These are phyloP conservation scores for Furnarius figulus DNA, from an alignment of 2,113 vertebrate species.

Conservation along the genomic window DNA sequence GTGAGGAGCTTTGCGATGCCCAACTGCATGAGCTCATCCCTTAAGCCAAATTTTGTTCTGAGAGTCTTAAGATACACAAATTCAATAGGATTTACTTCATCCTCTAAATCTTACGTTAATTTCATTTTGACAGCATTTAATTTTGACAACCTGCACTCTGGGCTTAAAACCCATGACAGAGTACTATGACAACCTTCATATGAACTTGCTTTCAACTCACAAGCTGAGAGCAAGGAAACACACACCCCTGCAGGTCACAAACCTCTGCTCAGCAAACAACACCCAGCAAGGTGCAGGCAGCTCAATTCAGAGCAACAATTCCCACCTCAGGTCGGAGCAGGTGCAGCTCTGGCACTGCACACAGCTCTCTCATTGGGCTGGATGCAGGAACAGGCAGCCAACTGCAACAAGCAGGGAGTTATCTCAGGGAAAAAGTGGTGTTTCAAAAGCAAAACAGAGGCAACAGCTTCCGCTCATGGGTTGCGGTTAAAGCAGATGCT, in stretches of 20 bases:
- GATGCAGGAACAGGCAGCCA: fast-evolving
- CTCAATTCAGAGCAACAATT: background rate
- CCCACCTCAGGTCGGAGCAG: background rate
- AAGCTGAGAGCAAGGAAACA: background rate
- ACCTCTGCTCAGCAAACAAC: background rate
- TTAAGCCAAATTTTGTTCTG: background rate
- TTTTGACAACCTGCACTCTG: background rate
- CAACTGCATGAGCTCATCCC: background rate
- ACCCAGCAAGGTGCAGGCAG: background rate
- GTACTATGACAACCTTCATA: background rate
- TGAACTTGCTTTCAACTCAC: background rate
- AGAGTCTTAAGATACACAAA: background rate
- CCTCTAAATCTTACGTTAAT: background rate
- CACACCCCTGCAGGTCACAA: background rate
- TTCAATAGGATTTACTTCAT: background rate
- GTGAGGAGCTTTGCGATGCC: background rate
- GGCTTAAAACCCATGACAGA: background rate
- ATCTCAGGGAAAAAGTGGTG: background rate
- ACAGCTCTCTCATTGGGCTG: fast-evolving
- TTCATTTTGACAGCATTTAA: background rate
- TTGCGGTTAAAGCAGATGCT: background rate
- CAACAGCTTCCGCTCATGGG: background rate
- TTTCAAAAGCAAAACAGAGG: background rate
- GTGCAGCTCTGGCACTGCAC: background rate
- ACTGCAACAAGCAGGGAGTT: background rate